phyloP scores from a whole-genome alignment of 2,888 invertebrate genomes.

The Philhelius pedissequus region DNA sequence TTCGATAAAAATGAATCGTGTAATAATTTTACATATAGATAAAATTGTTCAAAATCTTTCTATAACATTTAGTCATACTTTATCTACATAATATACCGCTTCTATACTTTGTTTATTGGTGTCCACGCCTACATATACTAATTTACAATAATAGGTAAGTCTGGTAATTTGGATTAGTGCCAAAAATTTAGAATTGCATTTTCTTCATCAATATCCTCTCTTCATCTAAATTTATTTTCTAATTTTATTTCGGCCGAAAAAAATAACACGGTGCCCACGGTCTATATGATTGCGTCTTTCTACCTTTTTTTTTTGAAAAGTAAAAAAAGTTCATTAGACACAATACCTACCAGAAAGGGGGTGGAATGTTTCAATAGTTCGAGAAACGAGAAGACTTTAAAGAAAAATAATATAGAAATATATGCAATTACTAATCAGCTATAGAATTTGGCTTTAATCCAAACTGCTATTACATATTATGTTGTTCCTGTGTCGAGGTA shows the following conservation, averaged over 20 bases:
- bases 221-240: slow-evolving; percentile 7
- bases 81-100: background rate
- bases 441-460: slow-evolving; percentile 32
- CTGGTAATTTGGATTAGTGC: slow-evolving; percentile 21
- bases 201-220: background rate
- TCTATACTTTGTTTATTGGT: background rate
- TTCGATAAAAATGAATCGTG: background rate
- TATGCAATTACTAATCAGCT: background rate
- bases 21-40: background rate
- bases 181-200: slow-evolving; percentile 25
- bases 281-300: slow-evolving; percentile 26
- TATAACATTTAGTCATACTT: background rate
- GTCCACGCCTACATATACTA: background rate
- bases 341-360: slow-evolving; percentile 17
- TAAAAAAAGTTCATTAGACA: slow-evolving; percentile 39
- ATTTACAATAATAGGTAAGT: background rate
- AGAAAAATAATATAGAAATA: background rate
- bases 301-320: background rate
- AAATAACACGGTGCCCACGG: slow-evolving; percentile 7
- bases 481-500: background rate
- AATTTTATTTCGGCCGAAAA: slow-evolving; percentile 6
- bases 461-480: slow-evolving; percentile 19
- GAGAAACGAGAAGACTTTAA: background rate
- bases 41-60: background rate
- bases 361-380: background rate